Conservation (phyloP, 2,888 invertebrate species). For the Amphipyra berbera region DNA sequence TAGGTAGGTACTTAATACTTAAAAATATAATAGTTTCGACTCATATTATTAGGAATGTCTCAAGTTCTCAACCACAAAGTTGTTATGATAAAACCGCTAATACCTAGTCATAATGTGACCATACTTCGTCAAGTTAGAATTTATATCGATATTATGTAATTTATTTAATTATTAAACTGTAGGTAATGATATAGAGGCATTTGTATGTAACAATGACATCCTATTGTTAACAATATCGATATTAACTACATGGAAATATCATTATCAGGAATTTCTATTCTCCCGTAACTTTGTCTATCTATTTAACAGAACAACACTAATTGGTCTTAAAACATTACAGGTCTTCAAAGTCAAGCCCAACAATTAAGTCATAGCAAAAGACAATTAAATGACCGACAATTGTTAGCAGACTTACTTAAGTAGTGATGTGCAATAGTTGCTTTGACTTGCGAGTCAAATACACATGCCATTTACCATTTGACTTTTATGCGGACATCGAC, state of each 20-base stretch:
- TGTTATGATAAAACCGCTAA: too few species aligned
- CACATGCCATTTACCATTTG: constrained; percentile 40
- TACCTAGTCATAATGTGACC: too few species aligned
- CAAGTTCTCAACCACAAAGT: too few species aligned
- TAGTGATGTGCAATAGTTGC: constrained; percentile 31
- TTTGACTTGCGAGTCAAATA: constrained; percentile 30
- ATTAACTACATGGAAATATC: too few species aligned
- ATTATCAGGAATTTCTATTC: background rate
- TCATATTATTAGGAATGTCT: too few species aligned
- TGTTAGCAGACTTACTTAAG: constrained; percentile 23
- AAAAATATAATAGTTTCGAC: too few species aligned
- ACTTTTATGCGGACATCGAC: constrained; percentile 18
- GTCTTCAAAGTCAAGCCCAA: constrained; percentile 23
- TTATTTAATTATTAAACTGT: too few species aligned
- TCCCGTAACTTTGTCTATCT: background rate
- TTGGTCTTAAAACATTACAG: constrained; percentile 32
- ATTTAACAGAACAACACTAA: constrained; percentile 25
- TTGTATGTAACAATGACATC: too few species aligned
- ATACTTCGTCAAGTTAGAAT: too few species aligned
- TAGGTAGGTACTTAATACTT: background rate
- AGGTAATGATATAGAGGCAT: too few species aligned
- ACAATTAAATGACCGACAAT: constrained; percentile 44
- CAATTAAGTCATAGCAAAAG: constrained; percentile 47
- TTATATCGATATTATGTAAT: too few species aligned
- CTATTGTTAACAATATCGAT: too few species aligned